Percentiles rank a stretch among this genome's conserved stretches.
Evolutionary conservation across 1,140 invertebrate species (phyloP).

Genomic region (Kradibia gibbosae): DNA sequence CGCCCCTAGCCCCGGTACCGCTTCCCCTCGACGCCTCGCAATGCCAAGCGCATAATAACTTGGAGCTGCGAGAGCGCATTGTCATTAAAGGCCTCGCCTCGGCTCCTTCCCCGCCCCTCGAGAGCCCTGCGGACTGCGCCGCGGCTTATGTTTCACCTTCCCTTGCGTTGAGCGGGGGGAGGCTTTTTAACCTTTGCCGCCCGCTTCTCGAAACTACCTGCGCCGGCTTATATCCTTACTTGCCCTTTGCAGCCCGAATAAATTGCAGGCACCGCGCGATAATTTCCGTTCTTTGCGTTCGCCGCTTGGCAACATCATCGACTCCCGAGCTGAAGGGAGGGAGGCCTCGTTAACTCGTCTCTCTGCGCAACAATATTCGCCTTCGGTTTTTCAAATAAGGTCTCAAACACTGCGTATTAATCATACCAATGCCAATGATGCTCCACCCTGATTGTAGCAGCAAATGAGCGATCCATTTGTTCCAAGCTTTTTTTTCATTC

Average conservation of each 20-base stretch:
- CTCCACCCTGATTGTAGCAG: too few species aligned
- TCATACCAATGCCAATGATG: too few species aligned
- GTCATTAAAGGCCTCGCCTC: constrained; percentile 20
- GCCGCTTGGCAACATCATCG: too few species aligned
- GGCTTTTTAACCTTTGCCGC: neutral
- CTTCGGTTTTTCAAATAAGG: too few species aligned
- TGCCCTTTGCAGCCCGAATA: neutral
- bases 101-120: neutral
- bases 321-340: too few species aligned
- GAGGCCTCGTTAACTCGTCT: too few species aligned
- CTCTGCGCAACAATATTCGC: too few species aligned
- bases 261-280: too few species aligned
- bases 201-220: neutral
- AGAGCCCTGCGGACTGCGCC: neutral
- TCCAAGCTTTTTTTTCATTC: too few species aligned
- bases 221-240: neutral
- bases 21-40: constrained; percentile 1
- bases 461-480: too few species aligned
- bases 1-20: neutral
- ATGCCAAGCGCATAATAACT: constrained; percentile 36
- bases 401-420: too few species aligned
- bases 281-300: too few species aligned
- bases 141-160: neutral
- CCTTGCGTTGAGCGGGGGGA: neutral
- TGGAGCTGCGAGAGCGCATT: constrained; percentile 20